Evolutionary conservation across 37 sponge, comb jelly and placozoan genomes (phyloP).

Genomic region (Cliona cf. orientalis): DNA sequence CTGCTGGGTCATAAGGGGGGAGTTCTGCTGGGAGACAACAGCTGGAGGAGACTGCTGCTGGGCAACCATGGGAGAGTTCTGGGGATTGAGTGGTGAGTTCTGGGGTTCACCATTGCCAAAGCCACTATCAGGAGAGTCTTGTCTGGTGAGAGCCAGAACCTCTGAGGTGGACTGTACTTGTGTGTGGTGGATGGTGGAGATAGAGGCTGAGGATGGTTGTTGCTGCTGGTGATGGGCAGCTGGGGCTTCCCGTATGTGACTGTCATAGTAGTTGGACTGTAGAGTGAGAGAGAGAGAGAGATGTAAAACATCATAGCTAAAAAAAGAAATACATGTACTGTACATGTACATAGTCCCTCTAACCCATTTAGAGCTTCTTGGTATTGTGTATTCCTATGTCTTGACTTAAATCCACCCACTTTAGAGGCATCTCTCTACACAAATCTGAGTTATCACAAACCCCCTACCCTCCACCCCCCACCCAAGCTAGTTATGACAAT

Average conservation of each 20-base stretch:
- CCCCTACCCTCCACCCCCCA: too few relatives aligned
- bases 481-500: too few relatives aligned
- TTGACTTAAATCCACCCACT: too few relatives aligned
- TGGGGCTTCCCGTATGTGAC: background rate
- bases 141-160: background rate
- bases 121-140: slow-evolving; percentile 42
- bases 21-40: background rate
- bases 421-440: too few relatives aligned
- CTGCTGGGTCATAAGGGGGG: background rate
- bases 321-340: too few relatives aligned
- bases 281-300: too few relatives aligned
- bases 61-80: background rate
- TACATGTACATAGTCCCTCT: too few relatives aligned
- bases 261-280: too few relatives aligned
- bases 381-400: too few relatives aligned
- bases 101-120: background rate
- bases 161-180: background rate
- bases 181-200: background rate
- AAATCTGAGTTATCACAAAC: too few relatives aligned
- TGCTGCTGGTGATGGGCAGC: background rate
- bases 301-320: too few relatives aligned
- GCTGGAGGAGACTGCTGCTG: background rate
- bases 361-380: too few relatives aligned
- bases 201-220: background rate
- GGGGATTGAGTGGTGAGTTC: background rate